Conservation (phyloP, 2,113 vertebrate genomes). For the Butorides virescens region DNA sequence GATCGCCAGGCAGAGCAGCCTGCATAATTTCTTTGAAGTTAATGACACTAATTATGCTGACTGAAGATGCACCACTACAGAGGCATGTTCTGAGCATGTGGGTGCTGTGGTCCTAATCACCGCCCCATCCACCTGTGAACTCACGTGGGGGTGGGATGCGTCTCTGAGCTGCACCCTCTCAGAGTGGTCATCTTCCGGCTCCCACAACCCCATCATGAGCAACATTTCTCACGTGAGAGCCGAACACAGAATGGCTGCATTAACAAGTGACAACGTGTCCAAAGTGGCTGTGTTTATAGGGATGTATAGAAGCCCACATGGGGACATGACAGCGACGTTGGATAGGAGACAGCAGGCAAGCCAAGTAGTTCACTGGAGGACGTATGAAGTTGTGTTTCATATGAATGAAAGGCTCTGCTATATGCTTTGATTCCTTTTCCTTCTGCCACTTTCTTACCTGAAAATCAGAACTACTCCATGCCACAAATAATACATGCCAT, state of each 20-base stretch:
- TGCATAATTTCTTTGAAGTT: background rate
- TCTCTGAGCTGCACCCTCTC: background rate
- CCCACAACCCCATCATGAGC: background rate
- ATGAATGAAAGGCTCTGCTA: background rate
- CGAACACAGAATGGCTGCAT: background rate
- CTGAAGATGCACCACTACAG: background rate
- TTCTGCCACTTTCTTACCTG: background rate
- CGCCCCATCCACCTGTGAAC: background rate
- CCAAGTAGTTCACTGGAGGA: background rate
- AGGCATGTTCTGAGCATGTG: background rate
- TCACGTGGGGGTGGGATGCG: fast-evolving
- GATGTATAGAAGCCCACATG: background rate
- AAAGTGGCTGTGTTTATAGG: background rate
- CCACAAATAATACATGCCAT: background rate
- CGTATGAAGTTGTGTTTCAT: background rate
- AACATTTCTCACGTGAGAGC: background rate
- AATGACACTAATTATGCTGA: background rate
- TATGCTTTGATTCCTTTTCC: background rate
- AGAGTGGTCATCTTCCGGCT: background rate
- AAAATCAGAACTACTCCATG: background rate
- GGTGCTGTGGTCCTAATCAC: background rate
- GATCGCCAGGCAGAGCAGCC: background rate
- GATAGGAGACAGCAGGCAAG: background rate
- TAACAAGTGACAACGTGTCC: background rate
- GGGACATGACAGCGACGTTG: background rate